phyloP scores from a whole-genome alignment of 1,140 invertebrate species.

The Saccostrea cuccullata region DNA sequence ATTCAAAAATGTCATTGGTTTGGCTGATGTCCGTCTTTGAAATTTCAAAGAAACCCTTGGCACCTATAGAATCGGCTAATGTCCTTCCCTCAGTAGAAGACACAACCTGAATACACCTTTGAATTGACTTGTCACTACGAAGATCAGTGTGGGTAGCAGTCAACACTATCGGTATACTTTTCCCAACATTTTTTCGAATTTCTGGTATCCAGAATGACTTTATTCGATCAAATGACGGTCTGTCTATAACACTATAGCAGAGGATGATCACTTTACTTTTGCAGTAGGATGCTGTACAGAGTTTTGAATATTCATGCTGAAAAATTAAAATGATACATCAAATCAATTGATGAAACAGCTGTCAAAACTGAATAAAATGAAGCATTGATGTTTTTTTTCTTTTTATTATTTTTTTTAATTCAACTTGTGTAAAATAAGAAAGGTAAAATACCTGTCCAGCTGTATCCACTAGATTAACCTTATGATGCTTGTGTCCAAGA shows the following conservation, averaged over 20 bases:
- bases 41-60: conserved; percentile 93
- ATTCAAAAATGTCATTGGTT: conserved; percentile 93
- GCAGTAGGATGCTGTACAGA: conserved; percentile 89
- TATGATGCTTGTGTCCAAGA: neutral
- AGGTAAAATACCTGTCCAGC: neutral
- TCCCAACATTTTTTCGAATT: conserved; percentile 88
- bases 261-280: conserved; percentile 99
- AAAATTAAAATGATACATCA: neutral
- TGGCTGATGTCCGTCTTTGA: conserved; percentile 93
- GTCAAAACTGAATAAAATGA: no score
- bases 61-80: conserved; percentile 79
- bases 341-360: neutral
- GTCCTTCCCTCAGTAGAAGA: conserved; percentile 82
- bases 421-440: neutral
- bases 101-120: conserved; percentile 87
- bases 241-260: conserved; percentile 98
- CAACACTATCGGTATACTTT: conserved; percentile 92
- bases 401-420: neutral
- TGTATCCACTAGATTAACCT: conserved; percentile 2
- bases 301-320: conserved; percentile 91
- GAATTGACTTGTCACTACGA: conserved; percentile 84
- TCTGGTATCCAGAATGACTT: conserved; percentile 88
- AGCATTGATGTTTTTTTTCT: no score
- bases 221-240: conserved; percentile 98
- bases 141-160: conserved; percentile 81